Conservation (phyloP, 2,888 invertebrate genomes). For the Erebia aethiops region DNA sequence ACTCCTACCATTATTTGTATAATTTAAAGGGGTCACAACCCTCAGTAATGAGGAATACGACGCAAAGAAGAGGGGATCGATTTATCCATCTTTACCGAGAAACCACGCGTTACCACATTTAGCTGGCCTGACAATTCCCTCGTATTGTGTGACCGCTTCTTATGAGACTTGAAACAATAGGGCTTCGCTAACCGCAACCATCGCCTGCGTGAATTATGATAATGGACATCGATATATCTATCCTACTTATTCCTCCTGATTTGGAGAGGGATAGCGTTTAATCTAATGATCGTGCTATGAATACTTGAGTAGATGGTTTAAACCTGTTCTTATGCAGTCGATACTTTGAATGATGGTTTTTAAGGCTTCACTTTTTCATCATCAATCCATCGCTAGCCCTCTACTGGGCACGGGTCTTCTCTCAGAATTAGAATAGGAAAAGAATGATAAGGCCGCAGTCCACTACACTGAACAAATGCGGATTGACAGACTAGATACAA, state of each 20-base stretch:
- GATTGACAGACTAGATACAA: too few relatives aligned
- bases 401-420: too few relatives aligned
- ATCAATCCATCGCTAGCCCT: too few relatives aligned
- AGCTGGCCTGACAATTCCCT: conserved; percentile 25
- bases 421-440: too few relatives aligned
- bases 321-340: conserved; percentile 36
- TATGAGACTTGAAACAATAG: conserved; percentile 47
- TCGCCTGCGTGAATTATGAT: conserved; percentile 37
- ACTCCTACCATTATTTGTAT: too few relatives aligned
- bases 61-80: too few relatives aligned
- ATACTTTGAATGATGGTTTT: conserved; percentile 33
- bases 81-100: conserved; percentile 8
- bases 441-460: too few relatives aligned
- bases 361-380: conserved; percentile 28
- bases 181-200: conserved; percentile 71
- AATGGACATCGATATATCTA: conserved; percentile 30
- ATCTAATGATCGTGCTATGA: conserved; percentile 37
- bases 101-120: conserved; percentile 24
- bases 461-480: too few relatives aligned
- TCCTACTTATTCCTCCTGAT: conserved; percentile 31
- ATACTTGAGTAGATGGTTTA: conserved; percentile 37
- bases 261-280: conserved; percentile 31
- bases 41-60: too few relatives aligned
- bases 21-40: too few relatives aligned
- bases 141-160: conserved; percentile 32